phyloP scores from a whole-genome alignment of 1,140 invertebrate species.

The Drosophila suzukii region DNA sequence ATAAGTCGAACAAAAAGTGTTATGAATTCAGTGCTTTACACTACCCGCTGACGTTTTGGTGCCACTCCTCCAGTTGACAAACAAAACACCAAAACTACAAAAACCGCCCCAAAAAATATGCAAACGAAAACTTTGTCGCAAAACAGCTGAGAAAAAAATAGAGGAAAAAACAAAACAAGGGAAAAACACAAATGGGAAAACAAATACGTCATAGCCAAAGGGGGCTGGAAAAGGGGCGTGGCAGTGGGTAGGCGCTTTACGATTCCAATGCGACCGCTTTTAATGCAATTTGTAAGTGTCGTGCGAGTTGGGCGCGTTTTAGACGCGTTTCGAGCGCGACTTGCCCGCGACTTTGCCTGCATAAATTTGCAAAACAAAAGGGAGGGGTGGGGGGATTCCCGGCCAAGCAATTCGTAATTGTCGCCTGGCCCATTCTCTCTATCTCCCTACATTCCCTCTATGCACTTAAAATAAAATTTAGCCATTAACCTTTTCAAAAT shows the following conservation, averaged over 20 bases:
- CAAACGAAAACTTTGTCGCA: slow-evolving; percentile 55
- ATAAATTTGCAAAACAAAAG: slow-evolving; percentile 50
- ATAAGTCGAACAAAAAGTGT: slow-evolving; percentile 23
- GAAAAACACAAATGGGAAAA: slow-evolving; percentile 30
- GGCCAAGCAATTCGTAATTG: slow-evolving; percentile 54
- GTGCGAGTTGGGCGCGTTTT: slow-evolving; percentile 27
- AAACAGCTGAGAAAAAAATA: slow-evolving; percentile 10
- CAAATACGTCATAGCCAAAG: background rate
- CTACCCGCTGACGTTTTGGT: background rate
- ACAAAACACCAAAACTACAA: slow-evolving; percentile 19
- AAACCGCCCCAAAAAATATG: slow-evolving; percentile 55
- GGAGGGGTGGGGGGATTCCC: slow-evolving; percentile 1
- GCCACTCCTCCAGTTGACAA: slow-evolving; percentile 6
- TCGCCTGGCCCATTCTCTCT: slow-evolving; percentile 13
- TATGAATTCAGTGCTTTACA: slow-evolving; percentile 25
- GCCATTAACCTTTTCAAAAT: background rate
- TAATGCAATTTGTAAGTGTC: slow-evolving; percentile 71
- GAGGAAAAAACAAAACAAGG: slow-evolving; percentile 10
- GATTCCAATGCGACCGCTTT: slow-evolving; percentile 57
- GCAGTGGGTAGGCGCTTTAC: slow-evolving; percentile 20
- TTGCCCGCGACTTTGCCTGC: slow-evolving; percentile 19
- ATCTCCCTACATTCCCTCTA: background rate
- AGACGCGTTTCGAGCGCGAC: slow-evolving; percentile 36
- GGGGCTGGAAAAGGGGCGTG: background rate
- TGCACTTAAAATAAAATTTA: background rate